Evolutionary conservation across 2,113 vertebrate species (phyloP), one percentile per base, ranked within the genome.

Genomic region (Malurus cyaneus): DNA sequence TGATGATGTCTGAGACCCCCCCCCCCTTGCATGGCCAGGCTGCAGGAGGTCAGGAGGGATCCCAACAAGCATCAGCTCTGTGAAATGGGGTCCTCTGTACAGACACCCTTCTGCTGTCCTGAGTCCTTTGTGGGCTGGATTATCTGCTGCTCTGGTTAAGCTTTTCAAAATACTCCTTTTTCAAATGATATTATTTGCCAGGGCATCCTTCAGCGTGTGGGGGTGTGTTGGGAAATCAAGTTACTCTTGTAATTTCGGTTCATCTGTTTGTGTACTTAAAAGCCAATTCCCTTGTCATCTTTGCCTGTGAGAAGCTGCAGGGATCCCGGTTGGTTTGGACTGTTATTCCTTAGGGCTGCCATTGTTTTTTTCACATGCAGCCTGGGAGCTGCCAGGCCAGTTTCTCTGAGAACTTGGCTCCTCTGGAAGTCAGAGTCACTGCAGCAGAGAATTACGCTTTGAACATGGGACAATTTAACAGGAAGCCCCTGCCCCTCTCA

Each of bases 291-390:
- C 36, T 53, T 44, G 59, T 78, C 23, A 5, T 62, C 64, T 69
- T 42, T 18, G 71, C 47, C 67, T 86, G 50, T 62, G 88, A 88
- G 76, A 95, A 96, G 72, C 93, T 88, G 67, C 65, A 71, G 81
- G 73, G 65, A 67, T 93, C 92, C 90, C 72, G 28, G 49, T 56
- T 56, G 44, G 56, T 60, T 93, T 95, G 88, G 74, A 71, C 86
- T 92, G 71, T 86, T 92, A 56, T 65, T 94, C 93, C 90, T 88
- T 78, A 47, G 77, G 67, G 76, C 93, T 90, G 14, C 12, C 31
- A 59, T 36, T 25, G 50, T 3, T 15, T 53, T 84, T 83, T 86
- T 70, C 71, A 42, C 53, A 50, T 29, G 44, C 72, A 66, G 62
- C 42, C 85, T 91, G 74, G 71, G 61, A 77, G 74, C 31, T 95